Evolutionary conservation across 2,113 vertebrate species (phyloP), one percentile per base, ranked within the genome.

Genomic region (Phainopepla nitens): DNA sequence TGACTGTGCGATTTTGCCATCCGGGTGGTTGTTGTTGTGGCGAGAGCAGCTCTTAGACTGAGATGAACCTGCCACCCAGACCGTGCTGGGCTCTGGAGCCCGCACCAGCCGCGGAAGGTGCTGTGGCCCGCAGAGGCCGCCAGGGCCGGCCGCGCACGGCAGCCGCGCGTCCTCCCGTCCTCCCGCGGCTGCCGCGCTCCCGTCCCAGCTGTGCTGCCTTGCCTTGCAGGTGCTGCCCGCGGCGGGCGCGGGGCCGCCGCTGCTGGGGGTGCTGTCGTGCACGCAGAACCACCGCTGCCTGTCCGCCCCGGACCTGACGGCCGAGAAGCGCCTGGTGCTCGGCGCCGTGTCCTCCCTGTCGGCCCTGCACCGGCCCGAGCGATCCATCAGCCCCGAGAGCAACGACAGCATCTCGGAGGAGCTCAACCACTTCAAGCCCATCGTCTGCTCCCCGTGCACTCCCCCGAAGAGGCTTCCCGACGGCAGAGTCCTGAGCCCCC

Each of bases 381-480:
- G 99, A 22, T 99, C 99, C 56, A 97, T 99, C 97, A 99, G 99
- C 95, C 99, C 99, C 0, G 99, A 99, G 90, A 99, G 99, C 98
- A 99, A 99, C 5, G 99, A 99, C 97, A 99, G 99, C 98, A 99
- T 99, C 97, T 99, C 99, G 0, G 99, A 99, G 87, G 99, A 99
- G 78, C 98, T 99, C 65, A 99, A 99, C 93, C 99, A 99, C 97
- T 99, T 99, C 93, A 99, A 99, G 66, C 99, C 99, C 28, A 99
- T 99, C 5, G 99, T 99, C 58, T 99, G 99, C 91, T 99, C 99
- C 1, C 99, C 99, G 0, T 99, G 99, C 93, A 99, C 99, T 1
- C 99, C 99, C 17, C 99, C 99, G 1, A 99, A 99, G 76, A 98
- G 99, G 44, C 98, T 99, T 7, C 98, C 99, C 0, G 99, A 99